These are phyloP conservation scores for Cremastobaeus sp. DNA, from an alignment of 2,888 invertebrate species.

Conservation along the genomic window DNA sequence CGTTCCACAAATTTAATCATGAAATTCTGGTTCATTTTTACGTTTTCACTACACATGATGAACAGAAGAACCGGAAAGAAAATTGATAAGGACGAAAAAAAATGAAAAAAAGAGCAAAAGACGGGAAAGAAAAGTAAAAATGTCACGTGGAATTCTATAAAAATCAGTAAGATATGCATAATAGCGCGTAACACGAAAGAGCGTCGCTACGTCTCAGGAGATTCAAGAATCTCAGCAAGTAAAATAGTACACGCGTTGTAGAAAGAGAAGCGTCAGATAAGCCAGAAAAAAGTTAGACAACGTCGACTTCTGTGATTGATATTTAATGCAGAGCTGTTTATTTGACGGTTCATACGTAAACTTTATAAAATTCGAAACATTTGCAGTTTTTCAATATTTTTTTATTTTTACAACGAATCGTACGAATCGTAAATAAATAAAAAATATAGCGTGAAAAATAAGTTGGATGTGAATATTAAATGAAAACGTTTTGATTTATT, in stretches of 20 bases:
- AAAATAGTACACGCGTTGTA: conserved; percentile 47
- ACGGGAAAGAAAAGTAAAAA: conserved; percentile 37
- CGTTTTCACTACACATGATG: conserved; percentile 23
- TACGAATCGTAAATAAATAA: too few relatives aligned
- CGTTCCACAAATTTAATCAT: conserved; percentile 65
- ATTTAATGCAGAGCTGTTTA: too few relatives aligned
- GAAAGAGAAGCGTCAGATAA: conserved; percentile 52
- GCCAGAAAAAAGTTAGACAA: conserved; percentile 62
- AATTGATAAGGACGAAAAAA: conserved; percentile 48
- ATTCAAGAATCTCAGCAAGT: conserved; percentile 68
- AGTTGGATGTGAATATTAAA: too few relatives aligned
- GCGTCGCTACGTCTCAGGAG: conserved; percentile 67
- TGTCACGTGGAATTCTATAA: conserved; percentile 70
- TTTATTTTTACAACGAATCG: too few relatives aligned
- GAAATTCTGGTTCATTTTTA: conserved; percentile 58
- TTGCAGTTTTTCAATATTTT: too few relatives aligned
- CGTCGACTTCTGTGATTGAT: too few relatives aligned
- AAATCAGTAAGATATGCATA: conserved; percentile 76
- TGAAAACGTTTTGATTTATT: too few relatives aligned
- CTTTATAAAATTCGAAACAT: too few relatives aligned
- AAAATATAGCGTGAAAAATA: too few relatives aligned
- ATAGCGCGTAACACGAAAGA: conserved; percentile 65
- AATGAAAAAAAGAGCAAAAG: conserved; percentile 13
- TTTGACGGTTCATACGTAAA: too few relatives aligned
- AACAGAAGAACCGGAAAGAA: conserved; percentile 35